Conservation (phyloP, 2,113 vertebrate genomes). For the Brevimyrus niger region DNA sequence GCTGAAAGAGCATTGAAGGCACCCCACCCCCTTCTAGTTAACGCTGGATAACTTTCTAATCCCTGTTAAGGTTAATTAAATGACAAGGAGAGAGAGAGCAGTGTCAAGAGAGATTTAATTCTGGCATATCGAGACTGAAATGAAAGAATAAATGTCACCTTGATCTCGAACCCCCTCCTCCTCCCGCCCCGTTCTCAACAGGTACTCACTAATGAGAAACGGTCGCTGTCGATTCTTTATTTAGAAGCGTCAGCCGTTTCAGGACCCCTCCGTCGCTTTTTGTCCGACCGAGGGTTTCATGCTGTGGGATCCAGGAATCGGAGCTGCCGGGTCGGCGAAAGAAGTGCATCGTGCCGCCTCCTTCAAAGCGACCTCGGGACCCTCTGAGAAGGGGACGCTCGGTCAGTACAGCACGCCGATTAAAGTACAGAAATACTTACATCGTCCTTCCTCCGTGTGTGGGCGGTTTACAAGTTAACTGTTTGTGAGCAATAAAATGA, state of each 20-base stretch:
- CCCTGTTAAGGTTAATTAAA: constrained; percentile 41
- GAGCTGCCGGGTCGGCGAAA: neutral
- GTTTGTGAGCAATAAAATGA: neutral
- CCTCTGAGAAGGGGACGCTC: neutral
- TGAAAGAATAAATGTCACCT: constrained; percentile 18
- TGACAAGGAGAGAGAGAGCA: constrained; percentile 33
- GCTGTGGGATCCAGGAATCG: constrained; percentile 2
- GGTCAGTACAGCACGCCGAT: neutral
- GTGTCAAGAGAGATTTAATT: constrained; percentile 13
- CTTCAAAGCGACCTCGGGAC: neutral
- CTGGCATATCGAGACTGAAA: neutral
- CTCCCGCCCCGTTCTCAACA: neutral
- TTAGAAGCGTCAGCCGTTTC: constrained; percentile 14
- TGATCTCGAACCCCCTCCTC: neutral
- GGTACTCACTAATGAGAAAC: constrained; percentile 7
- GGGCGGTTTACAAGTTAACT: neutral
- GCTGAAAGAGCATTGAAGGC: neutral
- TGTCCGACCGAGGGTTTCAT: neutral
- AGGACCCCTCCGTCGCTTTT: constrained; percentile 10
- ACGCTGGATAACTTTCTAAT: constrained; percentile 40
- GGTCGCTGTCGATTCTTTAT: neutral
- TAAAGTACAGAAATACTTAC: neutral
- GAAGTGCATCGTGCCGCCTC: neutral
- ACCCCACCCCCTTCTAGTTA: constrained; percentile 20
- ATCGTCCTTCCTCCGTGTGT: neutral